A percentile compares a stretch with the other conserved stretches of the same genome.
These are phyloP conservation scores for Euphydryas editha DNA, from an alignment of 2,888 invertebrate species.

Conservation along the genomic window DNA sequence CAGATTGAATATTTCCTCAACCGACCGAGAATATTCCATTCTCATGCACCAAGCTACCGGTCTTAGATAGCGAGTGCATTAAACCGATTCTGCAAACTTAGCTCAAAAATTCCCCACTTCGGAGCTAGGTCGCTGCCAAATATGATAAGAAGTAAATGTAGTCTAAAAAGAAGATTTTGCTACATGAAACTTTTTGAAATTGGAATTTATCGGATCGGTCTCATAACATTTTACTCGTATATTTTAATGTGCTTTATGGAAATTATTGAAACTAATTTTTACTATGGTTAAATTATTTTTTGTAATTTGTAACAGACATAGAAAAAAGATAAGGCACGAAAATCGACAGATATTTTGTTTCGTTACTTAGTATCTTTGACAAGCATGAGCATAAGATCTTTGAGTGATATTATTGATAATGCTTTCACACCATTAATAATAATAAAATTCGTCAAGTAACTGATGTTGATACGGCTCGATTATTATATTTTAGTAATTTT, in stretches of 20 bases:
- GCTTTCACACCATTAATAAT: no score
- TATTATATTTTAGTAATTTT: no score
- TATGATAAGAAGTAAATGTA: slow-evolving; percentile 35
- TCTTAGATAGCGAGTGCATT: slow-evolving; percentile 27
- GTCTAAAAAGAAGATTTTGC: slow-evolving; percentile 25
- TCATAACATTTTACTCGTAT: slow-evolving; percentile 8
- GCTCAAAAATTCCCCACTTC: slow-evolving; percentile 31
- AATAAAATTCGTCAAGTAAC: no score
- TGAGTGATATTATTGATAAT: no score
- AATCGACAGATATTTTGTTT: no score
- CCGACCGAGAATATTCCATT: slow-evolving; percentile 22
- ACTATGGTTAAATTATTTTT: no score
- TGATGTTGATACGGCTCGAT: no score
- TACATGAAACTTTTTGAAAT: slow-evolving; percentile 20
- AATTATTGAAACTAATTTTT: no score
- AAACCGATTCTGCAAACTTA: slow-evolving; percentile 31
- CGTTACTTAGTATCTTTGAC: no score
- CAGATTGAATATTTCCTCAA: slow-evolving; percentile 25
- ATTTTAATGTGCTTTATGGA: neutral
- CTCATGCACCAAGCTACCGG: slow-evolving; percentile 18
- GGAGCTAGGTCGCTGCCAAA: slow-evolving; percentile 37
- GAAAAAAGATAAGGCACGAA: no score
- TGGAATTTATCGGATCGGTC: slow-evolving; percentile 11
- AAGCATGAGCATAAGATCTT: no score
- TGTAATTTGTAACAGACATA: no score